Evolutionary conservation across 2,113 vertebrate species (phyloP), one percentile per base, ranked within the genome.

Genomic region (Elephas maximus): DNA sequence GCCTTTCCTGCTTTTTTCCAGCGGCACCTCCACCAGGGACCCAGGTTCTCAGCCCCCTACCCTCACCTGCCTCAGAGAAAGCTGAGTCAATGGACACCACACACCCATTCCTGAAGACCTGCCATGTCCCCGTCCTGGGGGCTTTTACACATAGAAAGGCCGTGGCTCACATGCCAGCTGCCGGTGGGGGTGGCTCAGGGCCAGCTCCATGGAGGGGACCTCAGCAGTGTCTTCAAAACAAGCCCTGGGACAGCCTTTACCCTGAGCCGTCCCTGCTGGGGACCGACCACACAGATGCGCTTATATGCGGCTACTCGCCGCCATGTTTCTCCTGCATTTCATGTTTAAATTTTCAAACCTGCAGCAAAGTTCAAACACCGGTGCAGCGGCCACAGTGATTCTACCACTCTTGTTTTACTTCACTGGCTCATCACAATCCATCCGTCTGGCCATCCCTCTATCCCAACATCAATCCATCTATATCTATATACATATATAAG

Each of bases 381-480:
- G 11, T 1, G 10, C 37, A 1, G 65, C 12, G 48, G 10, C 48
- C 48, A 48, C 10, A 10, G 10, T 33, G 7, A 69, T 12, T 9
- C n/a, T 10, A 48, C 23, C 33, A 44, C 3, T 24, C 41, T 14
- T 15, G 12, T 0, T 3, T 1, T 5, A 9, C n/a, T 4, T 0
- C 6, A 0, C 2, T 0, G 3, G 33, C 71, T 5, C 3, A 8
- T 28, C 26, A 33, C 60, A 21, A 48, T 48, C 48, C 48, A 6
- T 48, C 48, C 48, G 10, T 48, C 48, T 48, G 10, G 7, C 10
- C 48, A 48, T 48, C 48, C 10, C 7, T 48, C 48, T 48, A 37
- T 37, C 37, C 37, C 37, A 37, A 37, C 37, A 37, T 37, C 37
- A 37, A 37, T 37, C 37, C 37, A 37, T 37, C 37, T 37, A 37